Percentiles rank a stretch among this genome's conserved stretches.
phyloP scores from a whole-genome alignment of 1,140 invertebrate species.

The Sycophaga agraensis region DNA sequence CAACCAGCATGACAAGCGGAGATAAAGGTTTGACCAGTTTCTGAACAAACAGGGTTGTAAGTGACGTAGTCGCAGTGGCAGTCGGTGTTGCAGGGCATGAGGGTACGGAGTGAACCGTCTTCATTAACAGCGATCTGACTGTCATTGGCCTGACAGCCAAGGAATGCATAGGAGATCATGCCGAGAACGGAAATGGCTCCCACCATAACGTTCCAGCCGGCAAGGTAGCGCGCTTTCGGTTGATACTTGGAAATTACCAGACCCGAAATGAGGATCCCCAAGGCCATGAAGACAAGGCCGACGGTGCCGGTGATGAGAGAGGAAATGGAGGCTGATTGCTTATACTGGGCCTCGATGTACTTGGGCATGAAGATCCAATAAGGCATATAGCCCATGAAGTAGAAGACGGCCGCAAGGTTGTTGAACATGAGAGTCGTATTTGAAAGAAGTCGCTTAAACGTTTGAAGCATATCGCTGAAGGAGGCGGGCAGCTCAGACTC shows the following conservation, averaged over 20 bases:
- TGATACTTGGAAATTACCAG: conserved; percentile 70
- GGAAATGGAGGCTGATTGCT: conserved; percentile 70
- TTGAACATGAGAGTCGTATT: conserved; percentile 72
- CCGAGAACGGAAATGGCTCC: conserved; percentile 66
- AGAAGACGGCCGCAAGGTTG: conserved; percentile 68
- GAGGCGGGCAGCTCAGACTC: conserved; percentile 53
- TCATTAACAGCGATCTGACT: conserved; percentile 56
- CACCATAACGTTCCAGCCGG: conserved; percentile 73
- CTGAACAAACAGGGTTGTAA: conserved; percentile 70
- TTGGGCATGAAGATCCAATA: conserved; percentile 78
- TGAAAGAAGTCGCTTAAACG: conserved; percentile 64
- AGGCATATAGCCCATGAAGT: conserved; percentile 71
- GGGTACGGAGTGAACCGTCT: conserved; percentile 53
- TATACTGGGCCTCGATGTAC: conserved; percentile 75
- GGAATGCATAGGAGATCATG: conserved; percentile 68
- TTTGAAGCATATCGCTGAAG: conserved; percentile 63
- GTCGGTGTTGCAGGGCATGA: conserved; percentile 63
- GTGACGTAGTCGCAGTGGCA: conserved; percentile 69
- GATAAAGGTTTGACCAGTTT: conserved; percentile 64
- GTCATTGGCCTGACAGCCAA: conserved; percentile 68
- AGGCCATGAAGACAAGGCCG: conserved; percentile 70
- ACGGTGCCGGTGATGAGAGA: conserved; percentile 71
- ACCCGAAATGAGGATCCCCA: conserved; percentile 71
- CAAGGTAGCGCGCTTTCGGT: conserved; percentile 68
- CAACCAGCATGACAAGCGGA: conserved; percentile 75